Evolutionary conservation across 1,140 invertebrate species (phyloP), one percentile per base, ranked within the genome.

Genomic region (Tenebrio molitor): DNA sequence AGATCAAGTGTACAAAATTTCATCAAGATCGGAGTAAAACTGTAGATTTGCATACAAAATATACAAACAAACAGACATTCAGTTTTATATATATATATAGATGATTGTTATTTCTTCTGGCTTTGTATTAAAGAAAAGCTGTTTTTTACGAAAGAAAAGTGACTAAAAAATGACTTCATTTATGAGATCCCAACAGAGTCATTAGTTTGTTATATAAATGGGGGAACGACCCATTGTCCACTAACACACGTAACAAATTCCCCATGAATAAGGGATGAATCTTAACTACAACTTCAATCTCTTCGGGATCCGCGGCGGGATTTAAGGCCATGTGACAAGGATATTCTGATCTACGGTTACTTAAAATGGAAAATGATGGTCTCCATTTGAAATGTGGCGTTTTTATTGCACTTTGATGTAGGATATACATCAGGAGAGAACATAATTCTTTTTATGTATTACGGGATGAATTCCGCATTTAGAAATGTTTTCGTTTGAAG

Each of bases 311-410:
- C 50, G 64, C 42, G 44, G 8, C n/a, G 10, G 63, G 71, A 68
- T 73, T 72, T 67, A 62, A 36, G 63, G 44, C 50, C 39, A 66
- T 73, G 53, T 73, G 72, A 73, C 72, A 69, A 73, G 66, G 72
- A 67, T 68, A 73, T 67, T 66, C 41, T 73, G 66, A 73, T 73
- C 50, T 69, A 73, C 72, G 65, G 72, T 73, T 73, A 69, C 72
- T 73, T 73, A 73, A 73, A 73, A 73, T 65, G 72, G 72, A 69
- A 73, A 73, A 71, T 74, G 69, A 74, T 74, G 73, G 41, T 46
- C 63, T 64, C 73, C 73, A 67, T 71, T 71, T 71, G 64, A 71
- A 67, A 74, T 74, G 73, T 74, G 73, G 73, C 68, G 63, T 36
- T 74, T 74, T 74, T 74, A 68, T 71, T 71, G 73, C 63, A 16